Conservation (phyloP, 2,113 vertebrate species). For the Cyphomyrus discorhynchus region DNA sequence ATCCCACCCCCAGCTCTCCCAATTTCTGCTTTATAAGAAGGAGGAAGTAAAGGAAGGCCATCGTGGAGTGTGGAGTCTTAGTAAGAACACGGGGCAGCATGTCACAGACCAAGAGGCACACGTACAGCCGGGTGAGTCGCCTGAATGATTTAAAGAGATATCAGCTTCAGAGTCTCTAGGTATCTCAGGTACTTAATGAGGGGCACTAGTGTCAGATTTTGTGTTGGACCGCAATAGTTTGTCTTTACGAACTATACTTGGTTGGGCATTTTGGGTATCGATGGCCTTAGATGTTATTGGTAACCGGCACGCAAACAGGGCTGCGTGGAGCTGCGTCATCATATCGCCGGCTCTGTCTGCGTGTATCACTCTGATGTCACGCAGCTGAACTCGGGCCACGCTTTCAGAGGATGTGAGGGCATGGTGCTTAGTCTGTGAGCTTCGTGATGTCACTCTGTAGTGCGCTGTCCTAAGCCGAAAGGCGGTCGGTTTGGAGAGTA, state of each 20-base stretch:
- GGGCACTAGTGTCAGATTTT: not conserved
- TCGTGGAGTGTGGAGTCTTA: not conserved
- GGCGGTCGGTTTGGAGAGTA: not conserved
- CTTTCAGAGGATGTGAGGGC: not conserved
- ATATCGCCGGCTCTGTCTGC: not conserved
- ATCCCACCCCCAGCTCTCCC: not conserved
- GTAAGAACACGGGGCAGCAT: slow-evolving; percentile 43
- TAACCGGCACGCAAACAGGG: not conserved
- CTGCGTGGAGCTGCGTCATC: not conserved
- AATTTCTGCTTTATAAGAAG: not conserved
- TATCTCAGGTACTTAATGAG: not conserved
- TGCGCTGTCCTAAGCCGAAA: not conserved
- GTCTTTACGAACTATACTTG: not conserved
- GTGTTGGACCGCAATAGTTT: not conserved
- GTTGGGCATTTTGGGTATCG: not conserved
- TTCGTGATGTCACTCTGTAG: not conserved
- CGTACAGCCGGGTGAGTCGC: slow-evolving; percentile 61
- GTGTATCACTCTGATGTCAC: not conserved
- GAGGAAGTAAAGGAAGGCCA: slow-evolving; percentile 17
- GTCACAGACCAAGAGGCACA: slow-evolving; percentile 69
- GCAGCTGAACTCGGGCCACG: not conserved
- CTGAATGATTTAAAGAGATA: not conserved
- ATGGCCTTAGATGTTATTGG: not conserved
- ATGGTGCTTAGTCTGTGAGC: not conserved
- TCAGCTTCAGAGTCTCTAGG: not conserved